A percentile compares a stretch with the other conserved stretches of the same genome.
phyloP scores from a whole-genome alignment of 2,113 vertebrate genomes.

The Oncorhynchus clarkii region DNA sequence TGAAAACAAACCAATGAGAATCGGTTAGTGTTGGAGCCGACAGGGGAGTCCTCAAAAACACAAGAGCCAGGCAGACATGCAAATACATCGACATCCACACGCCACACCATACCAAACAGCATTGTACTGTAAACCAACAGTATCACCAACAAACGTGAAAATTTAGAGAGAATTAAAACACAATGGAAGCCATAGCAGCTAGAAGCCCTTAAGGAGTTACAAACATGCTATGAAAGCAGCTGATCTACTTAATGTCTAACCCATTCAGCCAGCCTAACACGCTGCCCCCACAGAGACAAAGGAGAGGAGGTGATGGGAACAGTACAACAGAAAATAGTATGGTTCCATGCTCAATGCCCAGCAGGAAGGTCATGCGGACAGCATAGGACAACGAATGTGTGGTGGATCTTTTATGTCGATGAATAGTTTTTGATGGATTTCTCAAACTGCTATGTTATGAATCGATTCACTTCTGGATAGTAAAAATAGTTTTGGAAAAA shows the following conservation, averaged over 20 bases:
- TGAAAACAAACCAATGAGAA: background rate
- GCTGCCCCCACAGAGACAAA: slow-evolving; percentile 7
- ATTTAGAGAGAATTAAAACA: slow-evolving; percentile 3
- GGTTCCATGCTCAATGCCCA: background rate
- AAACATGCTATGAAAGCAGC: background rate
- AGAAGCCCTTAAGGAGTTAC: slow-evolving; percentile 44
- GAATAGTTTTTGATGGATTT: too few species aligned
- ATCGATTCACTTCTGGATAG: too few species aligned
- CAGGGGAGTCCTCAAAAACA: background rate
- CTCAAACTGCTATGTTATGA: too few species aligned
- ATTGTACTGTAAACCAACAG: too few species aligned
- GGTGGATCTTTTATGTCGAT: too few species aligned
- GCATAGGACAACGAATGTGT: background rate
- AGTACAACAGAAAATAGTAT: background rate
- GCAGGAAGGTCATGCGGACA: background rate
- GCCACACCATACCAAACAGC: too few species aligned
- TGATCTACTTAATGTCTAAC: slow-evolving; percentile 10
- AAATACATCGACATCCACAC: slow-evolving; percentile 20
- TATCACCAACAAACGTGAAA: too few species aligned
- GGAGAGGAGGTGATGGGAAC: background rate
- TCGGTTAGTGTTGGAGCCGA: background rate
- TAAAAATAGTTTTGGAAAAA: too few species aligned
- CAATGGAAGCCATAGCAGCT: slow-evolving; percentile 59
- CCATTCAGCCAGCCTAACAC: slow-evolving; percentile 34
- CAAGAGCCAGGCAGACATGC: slow-evolving; percentile 26